Evolutionary conservation across 2,797 vertebrate genomes (phyloP), one percentile per base, ranked within the genome.

Genomic region (Phoebastria nigripes): DNA sequence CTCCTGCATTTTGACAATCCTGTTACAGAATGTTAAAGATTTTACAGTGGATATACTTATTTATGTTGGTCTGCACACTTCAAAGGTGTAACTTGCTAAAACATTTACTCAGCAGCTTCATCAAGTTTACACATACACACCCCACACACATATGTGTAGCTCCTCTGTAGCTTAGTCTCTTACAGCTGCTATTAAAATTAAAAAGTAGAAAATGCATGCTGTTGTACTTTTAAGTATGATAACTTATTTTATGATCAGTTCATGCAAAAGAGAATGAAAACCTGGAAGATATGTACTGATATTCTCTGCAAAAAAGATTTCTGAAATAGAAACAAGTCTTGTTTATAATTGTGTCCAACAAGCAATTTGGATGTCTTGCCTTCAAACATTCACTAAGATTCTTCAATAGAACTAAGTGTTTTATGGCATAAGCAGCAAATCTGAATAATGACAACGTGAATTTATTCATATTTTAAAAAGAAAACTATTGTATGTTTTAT

Each of bases 301-400:
- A 83, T 63, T 72, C 90, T 56, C 89, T 81, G 44, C 15, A 91
- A 39, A 62, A 49, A 73, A 80, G 22, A 81, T 92, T 96, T 96
- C 88, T 92, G 89, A 94, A 96, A 94, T 82, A 79, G 19, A 95
- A 89, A 89, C 25, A 94, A 62, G 58, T 71, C 37, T 82, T 74
- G 15, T 55, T 91, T 94, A 87, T 49, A 92, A 86, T 46, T 83
- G 41, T 70, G 71, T 71, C 89, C 80, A 87, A 77, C 73, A 93
- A 93, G 59, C 59, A 96, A 85, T 92, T 90, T 92, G 77, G 56
- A n/a, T 82, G 37, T 79, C 80, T 96, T 84, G 49, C 63, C 83
- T 91, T 91, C 58, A 81, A 92, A 66, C 16, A 84, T 33, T 74
- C 56, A 55, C 2, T 76, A 51, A 72, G 24, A 79, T 77, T 95